Conservation (phyloP, 2,888 invertebrate species). For the Adelphocoris suturalis region DNA sequence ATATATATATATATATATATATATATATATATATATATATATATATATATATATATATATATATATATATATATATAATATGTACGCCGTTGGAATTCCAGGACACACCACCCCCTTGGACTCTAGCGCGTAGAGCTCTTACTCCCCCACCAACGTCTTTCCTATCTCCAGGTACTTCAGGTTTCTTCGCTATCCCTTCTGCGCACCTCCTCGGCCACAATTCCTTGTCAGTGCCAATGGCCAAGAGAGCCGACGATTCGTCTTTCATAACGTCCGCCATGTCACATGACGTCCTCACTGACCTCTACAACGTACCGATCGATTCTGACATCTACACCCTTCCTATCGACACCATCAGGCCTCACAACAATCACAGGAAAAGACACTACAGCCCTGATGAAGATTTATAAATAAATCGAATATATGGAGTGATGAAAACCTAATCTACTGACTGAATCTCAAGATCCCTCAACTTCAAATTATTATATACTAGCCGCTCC, state of each 20-base stretch:
- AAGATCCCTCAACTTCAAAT: too few relatives aligned
- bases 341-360: conserved; percentile 89
- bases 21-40: too few relatives aligned
- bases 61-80: too few relatives aligned
- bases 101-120: conserved; percentile 80
- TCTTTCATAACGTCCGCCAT: conserved; percentile 93
- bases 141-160: conserved; percentile 74
- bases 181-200: conserved; percentile 81
- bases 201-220: conserved; percentile 91
- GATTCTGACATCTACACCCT: conserved; percentile 93
- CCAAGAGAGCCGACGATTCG: conserved; percentile 87
- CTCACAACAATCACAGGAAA: conserved; percentile 79
- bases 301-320: conserved; percentile 92
- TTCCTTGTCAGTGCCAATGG: conserved; percentile 86
- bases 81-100: conserved; percentile 93
- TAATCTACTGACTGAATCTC: too few relatives aligned
- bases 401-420: too few relatives aligned
- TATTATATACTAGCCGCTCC: too few relatives aligned
- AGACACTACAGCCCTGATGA: conserved; percentile 75
- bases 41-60: too few relatives aligned
- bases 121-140: conserved; percentile 60
- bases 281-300: conserved; percentile 90
- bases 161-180: conserved; percentile 77
- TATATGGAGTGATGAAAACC: too few relatives aligned
- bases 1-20: too few relatives aligned